Percentiles rank a stretch among this genome's conserved stretches.
phyloP scores from a whole-genome alignment of 23 tunicate genomes.

The Ascidia mentula region DNA sequence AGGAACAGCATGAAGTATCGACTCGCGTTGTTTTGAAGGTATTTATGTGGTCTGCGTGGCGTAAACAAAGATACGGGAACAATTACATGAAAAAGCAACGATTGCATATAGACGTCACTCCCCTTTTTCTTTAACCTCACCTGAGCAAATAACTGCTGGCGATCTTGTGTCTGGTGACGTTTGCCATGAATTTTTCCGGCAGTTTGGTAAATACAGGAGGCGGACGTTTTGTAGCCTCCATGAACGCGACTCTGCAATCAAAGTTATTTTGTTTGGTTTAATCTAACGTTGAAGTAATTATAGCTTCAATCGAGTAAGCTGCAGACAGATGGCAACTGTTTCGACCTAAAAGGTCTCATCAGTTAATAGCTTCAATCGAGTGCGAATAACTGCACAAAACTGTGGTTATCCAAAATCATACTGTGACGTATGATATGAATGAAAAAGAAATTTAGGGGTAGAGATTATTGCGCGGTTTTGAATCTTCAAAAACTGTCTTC shows the following conservation, averaged over 20 bases:
- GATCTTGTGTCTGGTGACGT: slow-evolving; percentile 30
- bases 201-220: slow-evolving; percentile 38
- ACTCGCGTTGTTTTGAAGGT: slow-evolving; percentile 7
- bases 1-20: slow-evolving; percentile 50
- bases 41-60: slow-evolving; percentile 36
- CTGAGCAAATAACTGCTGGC: slow-evolving; percentile 24
- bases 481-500: too few relatives aligned
- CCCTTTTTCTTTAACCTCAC: slow-evolving; percentile 5
- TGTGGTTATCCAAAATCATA: too few relatives aligned
- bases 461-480: too few relatives aligned
- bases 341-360: too few relatives aligned
- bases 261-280: too few relatives aligned
- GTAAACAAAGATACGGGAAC: background rate
- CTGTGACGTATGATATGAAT: too few relatives aligned
- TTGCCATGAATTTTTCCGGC: slow-evolving; percentile 48
- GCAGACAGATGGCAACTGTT: too few relatives aligned
- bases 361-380: too few relatives aligned
- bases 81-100: background rate
- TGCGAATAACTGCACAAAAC: too few relatives aligned
- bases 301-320: too few relatives aligned
- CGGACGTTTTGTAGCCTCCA: background rate
- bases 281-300: too few relatives aligned
- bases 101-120: background rate
- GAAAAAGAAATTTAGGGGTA: too few relatives aligned
- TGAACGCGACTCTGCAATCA: background rate